Evolutionary conservation across 2,888 invertebrate species (phyloP), one percentile per base, ranked within the genome.

Genomic region (Cepaea hortensis): DNA sequence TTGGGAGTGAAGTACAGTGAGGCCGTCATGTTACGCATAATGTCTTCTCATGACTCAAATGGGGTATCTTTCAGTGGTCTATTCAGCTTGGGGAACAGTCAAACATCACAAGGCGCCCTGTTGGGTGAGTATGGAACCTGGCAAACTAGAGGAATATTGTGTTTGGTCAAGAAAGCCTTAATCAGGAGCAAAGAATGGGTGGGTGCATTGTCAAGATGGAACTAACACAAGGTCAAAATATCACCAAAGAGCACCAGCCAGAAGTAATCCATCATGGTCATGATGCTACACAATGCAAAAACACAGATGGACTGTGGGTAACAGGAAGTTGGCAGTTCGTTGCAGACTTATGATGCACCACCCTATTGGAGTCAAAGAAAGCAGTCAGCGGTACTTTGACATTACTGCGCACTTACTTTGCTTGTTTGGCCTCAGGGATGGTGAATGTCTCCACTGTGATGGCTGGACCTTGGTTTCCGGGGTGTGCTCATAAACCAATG

Each of bases 391-490:
- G 46, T 9, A 75, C 48, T 75, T 75, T 75, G 48, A 48, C 15
- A 18, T 18, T 75, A 46, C 75, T 75, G 75, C 20, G 72, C 72
- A 72, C 72, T 23, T 23, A 35, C 75, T 15, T 75, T 75, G 48
- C 5, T 75, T 75, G 13, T 75, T 75, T 48, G 46, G 15, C 48
- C 75, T 75, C 15, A 3, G 75, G 15, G 11, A 75, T 75, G 75
- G 48, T 46, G 75, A 46, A 48, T 75, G 75, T 75, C 48, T 75
- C 35, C 75, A 75, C 48, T 48, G 75, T 75, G 75, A 75, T 75
- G 75, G 48, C 75, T 75, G 75, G 46, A 75, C 48, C 75, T 75
- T 75, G 75, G 75, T 75, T 46, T 75, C 75, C 35, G 4, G 15
- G 75, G 3, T 15, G 15, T 75, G 48, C 75, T 18, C 75, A 48